Evolutionary conservation across 1,140 invertebrate genomes (phyloP).

Genomic region (Leptinotarsa texana): DNA sequence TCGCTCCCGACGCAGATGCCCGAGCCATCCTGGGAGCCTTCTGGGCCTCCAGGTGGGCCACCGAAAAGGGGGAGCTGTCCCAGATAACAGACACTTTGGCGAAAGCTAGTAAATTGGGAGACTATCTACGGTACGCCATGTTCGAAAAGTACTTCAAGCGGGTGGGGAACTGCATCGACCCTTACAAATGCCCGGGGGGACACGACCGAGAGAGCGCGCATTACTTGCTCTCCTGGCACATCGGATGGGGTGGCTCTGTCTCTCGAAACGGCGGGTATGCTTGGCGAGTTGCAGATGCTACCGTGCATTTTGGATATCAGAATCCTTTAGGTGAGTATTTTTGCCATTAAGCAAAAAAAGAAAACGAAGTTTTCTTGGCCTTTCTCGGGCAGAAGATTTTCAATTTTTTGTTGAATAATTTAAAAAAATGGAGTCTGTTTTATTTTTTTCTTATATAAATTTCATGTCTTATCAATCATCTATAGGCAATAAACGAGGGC

Average conservation of each 20-base stretch:
- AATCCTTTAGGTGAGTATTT: slow-evolving; percentile 26
- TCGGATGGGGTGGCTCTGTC: slow-evolving; percentile 33
- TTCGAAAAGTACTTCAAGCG: slow-evolving; percentile 37
- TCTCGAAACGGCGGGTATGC: slow-evolving; percentile 25
- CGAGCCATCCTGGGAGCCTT: slow-evolving; percentile 34
- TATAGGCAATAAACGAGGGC: no score
- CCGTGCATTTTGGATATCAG: slow-evolving; percentile 36
- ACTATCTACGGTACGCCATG: slow-evolving; percentile 34
- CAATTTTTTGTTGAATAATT: no score
- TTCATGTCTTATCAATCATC: no score
- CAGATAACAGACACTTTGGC: slow-evolving; percentile 29
- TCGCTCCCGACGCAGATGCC: slow-evolving; percentile 38
- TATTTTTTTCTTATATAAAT: no score
- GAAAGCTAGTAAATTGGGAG: slow-evolving; percentile 36
- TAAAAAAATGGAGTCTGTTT: no score
- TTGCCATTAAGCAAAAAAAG: no score
- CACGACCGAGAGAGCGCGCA: slow-evolving; percentile 36
- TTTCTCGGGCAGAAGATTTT: no score
- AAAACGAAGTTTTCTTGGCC: no score
- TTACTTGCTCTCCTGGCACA: slow-evolving; percentile 35
- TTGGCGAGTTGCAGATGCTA: slow-evolving; percentile 35
- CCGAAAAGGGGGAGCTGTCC: slow-evolving; percentile 29
- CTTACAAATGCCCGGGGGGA: slow-evolving; percentile 29
- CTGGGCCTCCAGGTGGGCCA: slow-evolving; percentile 39
- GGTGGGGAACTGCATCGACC: slow-evolving; percentile 26